Base-by-base conservation (phyloP, 2,113 vertebrate genomes). In the Taxidea taxus region DNA sequence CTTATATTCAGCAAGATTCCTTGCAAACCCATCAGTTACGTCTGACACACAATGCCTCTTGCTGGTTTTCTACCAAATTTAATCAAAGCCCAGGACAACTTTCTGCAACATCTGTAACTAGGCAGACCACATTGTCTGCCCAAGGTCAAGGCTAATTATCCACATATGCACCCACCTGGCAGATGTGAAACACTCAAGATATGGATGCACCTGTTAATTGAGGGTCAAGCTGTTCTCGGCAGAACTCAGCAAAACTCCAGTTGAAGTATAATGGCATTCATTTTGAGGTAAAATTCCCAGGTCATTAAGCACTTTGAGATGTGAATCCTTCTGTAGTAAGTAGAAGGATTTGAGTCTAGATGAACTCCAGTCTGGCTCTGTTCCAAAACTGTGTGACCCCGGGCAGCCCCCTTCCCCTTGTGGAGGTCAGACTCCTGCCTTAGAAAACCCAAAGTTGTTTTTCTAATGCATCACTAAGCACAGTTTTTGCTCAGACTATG, bases 181-280 rank as follows among this genome's bases (percentile, higher is more conserved):
- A 97, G 66, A 93, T 90, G 87, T 80, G 90, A 90, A 87, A 72
- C 49, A 54, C 62, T 83, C 89, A 66, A 93, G 60, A 70, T 87
- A 49, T 87, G 11, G 10, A 84, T 56, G 14, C 44, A 6, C 9
- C 97, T 0, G 0, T 89, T 97, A 96, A 97, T 44, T 89, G 80
- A 91, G 56, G 94, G 70, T 75, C 93, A 97, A 93, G 62, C 68
- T 90, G 56, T 93, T 95, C 87, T 92, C 87, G 27, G 37, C 49
- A 90, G 56, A 93, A 94, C 96, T 97, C 56, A 92, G 90, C 49
- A 91, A 93, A 90, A 90, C 18, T 95, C 74, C 68, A 97, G 44
- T 37, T 95, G 44, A 87, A 96, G 64, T 87, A 92, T 47, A 82
- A 83, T 91, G 39, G 6, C 31, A 68, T 88, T 96, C 42, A 56